Evolutionary conservation across 2,888 invertebrate species (phyloP).

Genomic region (Parasteatoda lunata): DNA sequence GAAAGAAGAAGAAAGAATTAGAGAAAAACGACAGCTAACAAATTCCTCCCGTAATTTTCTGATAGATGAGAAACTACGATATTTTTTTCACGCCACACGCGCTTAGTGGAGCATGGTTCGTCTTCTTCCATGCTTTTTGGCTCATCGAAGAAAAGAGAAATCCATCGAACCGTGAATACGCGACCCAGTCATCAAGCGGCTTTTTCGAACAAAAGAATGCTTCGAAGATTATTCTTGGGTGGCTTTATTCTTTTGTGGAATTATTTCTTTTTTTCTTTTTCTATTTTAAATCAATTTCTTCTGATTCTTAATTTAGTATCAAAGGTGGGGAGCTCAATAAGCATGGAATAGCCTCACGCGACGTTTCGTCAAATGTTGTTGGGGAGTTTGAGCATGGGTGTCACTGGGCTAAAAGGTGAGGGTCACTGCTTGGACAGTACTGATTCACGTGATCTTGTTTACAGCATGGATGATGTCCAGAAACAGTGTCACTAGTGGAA

Average conservation of each 20-base stretch:
- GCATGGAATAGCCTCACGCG: constrained; percentile 23
- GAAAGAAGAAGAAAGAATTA: no score
- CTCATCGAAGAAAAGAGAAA: background rate
- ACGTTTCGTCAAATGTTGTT: background rate
- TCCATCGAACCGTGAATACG: constrained; percentile 40
- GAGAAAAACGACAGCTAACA: background rate
- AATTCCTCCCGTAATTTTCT: background rate
- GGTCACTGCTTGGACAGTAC: constrained; percentile 9
- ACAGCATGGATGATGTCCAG: constrained; percentile 1
- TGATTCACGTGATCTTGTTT: background rate
- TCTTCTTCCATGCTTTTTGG: background rate
- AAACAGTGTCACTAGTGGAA: constrained; percentile 53
- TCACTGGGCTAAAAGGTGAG: constrained; percentile 59
- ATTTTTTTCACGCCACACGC: background rate
- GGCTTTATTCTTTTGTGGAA: background rate
- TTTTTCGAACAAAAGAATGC: background rate
- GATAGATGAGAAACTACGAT: background rate
- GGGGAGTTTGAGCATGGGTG: constrained; percentile 12
- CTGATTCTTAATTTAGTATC: constrained; percentile 8
- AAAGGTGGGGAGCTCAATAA: background rate
- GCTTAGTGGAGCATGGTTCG: constrained; percentile 29
- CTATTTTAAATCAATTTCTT: background rate
- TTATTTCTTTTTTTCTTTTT: background rate
- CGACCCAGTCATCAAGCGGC: constrained; percentile 29
- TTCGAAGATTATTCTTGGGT: constrained; percentile 12